Evolutionary conservation across 2,113 vertebrate genomes (phyloP), one percentile per base, ranked within the genome.

Genomic region (Eurypyga helias): DNA sequence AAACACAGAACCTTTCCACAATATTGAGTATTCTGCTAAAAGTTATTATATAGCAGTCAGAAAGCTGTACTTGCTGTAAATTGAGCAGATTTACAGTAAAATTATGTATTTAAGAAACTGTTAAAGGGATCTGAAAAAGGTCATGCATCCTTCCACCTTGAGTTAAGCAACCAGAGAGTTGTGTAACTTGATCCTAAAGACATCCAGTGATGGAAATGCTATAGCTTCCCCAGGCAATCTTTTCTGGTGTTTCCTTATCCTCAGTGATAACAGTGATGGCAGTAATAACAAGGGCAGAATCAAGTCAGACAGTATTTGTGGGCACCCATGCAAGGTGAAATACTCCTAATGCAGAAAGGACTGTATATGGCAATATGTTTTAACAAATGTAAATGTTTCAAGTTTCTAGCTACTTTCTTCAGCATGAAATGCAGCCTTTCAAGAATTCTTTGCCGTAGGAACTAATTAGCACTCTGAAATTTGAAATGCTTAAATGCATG

Each of bases 381-480:
- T 49, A 89, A 51, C 2, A 86, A 90, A 81, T n/a, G 36, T 54
- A 77, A 87, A 96, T 46, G 13, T 89, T 97, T 96, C 46, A 76
- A 86, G 71, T 93, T 83, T 66, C 25, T 92, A 87, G 65, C 54
- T 80, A 92, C 87, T 65, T 81, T 96, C 51, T 89, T 91, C 58
- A 89, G 51, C 29, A 91, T 45, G 21, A 91, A 96, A 87, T n/a
- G 46, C n/a, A 79, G 31, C 24, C 24, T 46, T 87, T 94, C 76
- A 96, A 95, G 60, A 94, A 94, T 38, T 93, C 84, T 96, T 81
- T 92, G 64, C 70, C 8, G 11, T 33, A 90, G 34, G 73, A 91
- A 41, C 34, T 95, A 97, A 96, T 93, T 90, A 93, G 72, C 71
- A 67, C 28, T 95, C 58, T 93, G 90, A 97, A 91, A 96, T 94